Percentiles rank a stretch among this genome's conserved stretches.
These are phyloP conservation scores for Proterorhinus semilunaris DNA, from an alignment of 2,113 vertebrate species.

Conservation along the genomic window DNA sequence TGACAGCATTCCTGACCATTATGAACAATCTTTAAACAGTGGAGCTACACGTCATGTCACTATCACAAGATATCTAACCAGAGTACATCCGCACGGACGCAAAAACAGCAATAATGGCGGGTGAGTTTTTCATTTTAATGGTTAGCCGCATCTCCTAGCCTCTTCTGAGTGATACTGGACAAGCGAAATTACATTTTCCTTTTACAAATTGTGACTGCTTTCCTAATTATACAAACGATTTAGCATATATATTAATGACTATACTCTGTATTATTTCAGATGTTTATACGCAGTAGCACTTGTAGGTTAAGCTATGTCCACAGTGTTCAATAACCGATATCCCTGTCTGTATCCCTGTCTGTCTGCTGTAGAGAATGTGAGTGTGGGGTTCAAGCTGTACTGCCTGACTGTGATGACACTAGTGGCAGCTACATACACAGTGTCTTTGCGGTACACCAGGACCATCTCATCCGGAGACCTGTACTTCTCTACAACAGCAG, in stretches of 20 bases:
- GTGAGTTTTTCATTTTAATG: conserved; percentile 38
- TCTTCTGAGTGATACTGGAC: background rate
- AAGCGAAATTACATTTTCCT: no score
- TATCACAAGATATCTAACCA: background rate
- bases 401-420: conserved; percentile 95
- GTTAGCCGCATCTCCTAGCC: conserved; percentile 11
- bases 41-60: conserved; percentile 20
- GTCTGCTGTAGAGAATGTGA: conserved; percentile 81
- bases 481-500: conserved; percentile 94
- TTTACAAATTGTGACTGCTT: background rate
- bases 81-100: conserved; percentile 1
- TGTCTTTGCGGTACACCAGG: conserved; percentile 88
- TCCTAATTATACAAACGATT: background rate
- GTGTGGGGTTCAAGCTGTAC: conserved; percentile 91
- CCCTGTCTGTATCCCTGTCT: no score
- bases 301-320: no score
- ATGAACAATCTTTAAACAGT: rapidly evolving
- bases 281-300: no score
- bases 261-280: no score
- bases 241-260: no score
- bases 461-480: conserved; percentile 75
- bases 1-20: background rate
- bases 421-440: conserved; percentile 89
- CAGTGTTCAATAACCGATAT: no score
- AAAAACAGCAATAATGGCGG: conserved; percentile 44